Conservation (phyloP, 2,797 vertebrate species). For the Pygocentrus nattereri region DNA sequence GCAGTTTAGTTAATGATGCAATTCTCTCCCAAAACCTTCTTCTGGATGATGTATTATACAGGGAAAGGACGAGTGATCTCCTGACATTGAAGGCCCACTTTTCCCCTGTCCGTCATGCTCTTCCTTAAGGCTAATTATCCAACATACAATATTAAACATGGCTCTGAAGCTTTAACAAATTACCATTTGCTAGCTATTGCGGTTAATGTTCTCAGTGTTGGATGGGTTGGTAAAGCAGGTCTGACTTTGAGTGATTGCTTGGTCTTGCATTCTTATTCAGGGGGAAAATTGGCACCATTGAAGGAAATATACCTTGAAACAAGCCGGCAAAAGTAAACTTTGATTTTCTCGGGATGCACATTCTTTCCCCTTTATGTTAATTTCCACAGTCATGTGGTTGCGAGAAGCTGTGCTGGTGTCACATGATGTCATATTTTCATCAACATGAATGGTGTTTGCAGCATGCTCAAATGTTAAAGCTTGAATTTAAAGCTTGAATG, state of each 20-base stretch:
- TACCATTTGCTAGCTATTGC: constrained; percentile 68
- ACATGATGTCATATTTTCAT: neutral
- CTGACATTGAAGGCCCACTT: constrained; percentile 70
- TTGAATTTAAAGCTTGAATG: neutral
- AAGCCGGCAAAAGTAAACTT: constrained; percentile 60
- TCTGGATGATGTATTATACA: constrained; percentile 63
- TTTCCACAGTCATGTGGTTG: neutral
- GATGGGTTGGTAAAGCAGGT: constrained; percentile 70
- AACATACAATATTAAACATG: constrained; percentile 65
- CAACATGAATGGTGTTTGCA: neutral
- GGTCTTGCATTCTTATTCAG: constrained; percentile 73
- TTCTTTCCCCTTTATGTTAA: constrained; percentile 33
- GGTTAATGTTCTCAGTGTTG: constrained; percentile 66
- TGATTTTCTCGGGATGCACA: constrained; percentile 55
- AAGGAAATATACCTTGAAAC: constrained; percentile 72
- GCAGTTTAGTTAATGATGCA: neutral
- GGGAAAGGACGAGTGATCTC: constrained; percentile 63
- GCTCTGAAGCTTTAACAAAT: constrained; percentile 64
- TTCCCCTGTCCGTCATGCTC: constrained; percentile 48
- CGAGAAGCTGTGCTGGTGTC: neutral
- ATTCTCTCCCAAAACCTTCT: neutral
- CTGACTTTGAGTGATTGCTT: constrained; percentile 80
- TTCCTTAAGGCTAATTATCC: constrained; percentile 66
- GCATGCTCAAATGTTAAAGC: neutral
- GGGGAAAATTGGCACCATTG: constrained; percentile 80